A percentile compares a stretch with the other conserved stretches of the same genome.
Conservation (phyloP, 2,888 invertebrate genomes). For the Drosophila subquinaria region DNA sequence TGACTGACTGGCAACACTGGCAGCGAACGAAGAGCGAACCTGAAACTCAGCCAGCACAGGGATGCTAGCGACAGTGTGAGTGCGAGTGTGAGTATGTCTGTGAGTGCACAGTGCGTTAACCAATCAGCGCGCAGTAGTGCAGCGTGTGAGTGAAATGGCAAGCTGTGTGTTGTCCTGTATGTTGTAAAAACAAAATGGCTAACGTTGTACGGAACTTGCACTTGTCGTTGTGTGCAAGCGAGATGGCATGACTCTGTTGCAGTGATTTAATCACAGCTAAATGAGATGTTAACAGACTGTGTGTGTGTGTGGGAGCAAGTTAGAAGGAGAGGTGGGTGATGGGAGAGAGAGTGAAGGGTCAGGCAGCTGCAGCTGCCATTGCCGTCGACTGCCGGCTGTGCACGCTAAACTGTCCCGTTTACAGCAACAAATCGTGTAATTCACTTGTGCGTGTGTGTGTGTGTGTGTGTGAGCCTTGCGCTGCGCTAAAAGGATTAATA, state of each 20-base stretch:
- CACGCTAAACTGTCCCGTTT: slow-evolving; percentile 75
- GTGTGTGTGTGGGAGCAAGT: not conserved
- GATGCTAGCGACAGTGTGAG: not conserved
- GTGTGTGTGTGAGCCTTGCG: slow-evolving; percentile 46
- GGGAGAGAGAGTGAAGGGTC: not conserved
- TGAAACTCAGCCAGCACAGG: slow-evolving; percentile 6
- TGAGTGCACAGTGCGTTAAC: slow-evolving; percentile 28
- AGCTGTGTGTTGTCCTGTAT: slow-evolving; percentile 7
- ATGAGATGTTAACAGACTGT: slow-evolving; percentile 61
- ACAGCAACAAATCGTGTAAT: slow-evolving; percentile 78
- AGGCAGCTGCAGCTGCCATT: slow-evolving; percentile 43
- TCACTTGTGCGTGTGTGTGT: slow-evolving; percentile 52
- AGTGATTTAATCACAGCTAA: slow-evolving; percentile 80
- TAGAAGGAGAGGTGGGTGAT: not conserved
- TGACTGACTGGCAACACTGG: slow-evolving; percentile 8
- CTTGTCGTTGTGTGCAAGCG: slow-evolving; percentile 54
- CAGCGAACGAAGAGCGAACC: slow-evolving; percentile 7
- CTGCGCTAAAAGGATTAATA: slow-evolving; percentile 82
- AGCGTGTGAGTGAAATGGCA: slow-evolving; percentile 41
- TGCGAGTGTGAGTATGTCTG: not conserved
- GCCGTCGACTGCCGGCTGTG: slow-evolving; percentile 62
- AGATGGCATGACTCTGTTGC: slow-evolving; percentile 42
- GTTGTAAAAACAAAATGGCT: slow-evolving; percentile 82
- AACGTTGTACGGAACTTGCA: slow-evolving; percentile 71
- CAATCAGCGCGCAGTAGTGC: slow-evolving; percentile 44